phyloP scores from a whole-genome alignment of 92 coral and sea anemone genomes.

The Isaurus tuberculatus region DNA sequence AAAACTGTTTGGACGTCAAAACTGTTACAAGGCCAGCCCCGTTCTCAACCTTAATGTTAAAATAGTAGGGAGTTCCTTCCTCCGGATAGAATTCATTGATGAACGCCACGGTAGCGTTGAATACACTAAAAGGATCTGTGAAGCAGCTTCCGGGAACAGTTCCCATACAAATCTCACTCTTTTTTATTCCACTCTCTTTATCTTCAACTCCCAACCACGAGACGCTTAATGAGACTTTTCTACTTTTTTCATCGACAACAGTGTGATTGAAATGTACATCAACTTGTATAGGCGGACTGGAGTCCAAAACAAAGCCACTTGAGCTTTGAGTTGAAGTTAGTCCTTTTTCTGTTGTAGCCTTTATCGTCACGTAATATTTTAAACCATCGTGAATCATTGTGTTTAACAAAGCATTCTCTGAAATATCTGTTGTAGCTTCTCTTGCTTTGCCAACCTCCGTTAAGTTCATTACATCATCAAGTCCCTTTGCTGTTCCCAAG shows the following conservation, averaged over 20 bases:
- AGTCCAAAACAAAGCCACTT: conserved; percentile 85
- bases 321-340: conserved; percentile 72
- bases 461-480: conserved; percentile 77
- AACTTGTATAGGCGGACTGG: conserved; percentile 73
- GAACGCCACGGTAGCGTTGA: conserved; percentile 53
- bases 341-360: conserved; percentile 77
- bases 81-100: conserved; percentile 72
- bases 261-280: conserved; percentile 65
- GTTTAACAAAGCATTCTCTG: conserved; percentile 72
- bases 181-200: conserved; percentile 75
- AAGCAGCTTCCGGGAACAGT: conserved; percentile 77
- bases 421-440: conserved; percentile 61
- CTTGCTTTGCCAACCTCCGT: conserved; percentile 73
- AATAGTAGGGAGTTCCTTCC: conserved; percentile 63
- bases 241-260: conserved; percentile 60
- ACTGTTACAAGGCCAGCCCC: conserved; percentile 79
- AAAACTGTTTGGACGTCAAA: conserved; percentile 71
- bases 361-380: conserved; percentile 80
- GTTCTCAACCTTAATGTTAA: conserved; percentile 74
- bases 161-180: conserved; percentile 76
- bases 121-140: conserved; percentile 21
- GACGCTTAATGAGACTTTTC: conserved; percentile 65
- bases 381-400: conserved; percentile 71
- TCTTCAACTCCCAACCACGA: conserved; percentile 80
- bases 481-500: conserved; percentile 71